Base-by-base conservation (phyloP, 2,797 vertebrate genomes). In the Oreochromis mossambicus region DNA sequence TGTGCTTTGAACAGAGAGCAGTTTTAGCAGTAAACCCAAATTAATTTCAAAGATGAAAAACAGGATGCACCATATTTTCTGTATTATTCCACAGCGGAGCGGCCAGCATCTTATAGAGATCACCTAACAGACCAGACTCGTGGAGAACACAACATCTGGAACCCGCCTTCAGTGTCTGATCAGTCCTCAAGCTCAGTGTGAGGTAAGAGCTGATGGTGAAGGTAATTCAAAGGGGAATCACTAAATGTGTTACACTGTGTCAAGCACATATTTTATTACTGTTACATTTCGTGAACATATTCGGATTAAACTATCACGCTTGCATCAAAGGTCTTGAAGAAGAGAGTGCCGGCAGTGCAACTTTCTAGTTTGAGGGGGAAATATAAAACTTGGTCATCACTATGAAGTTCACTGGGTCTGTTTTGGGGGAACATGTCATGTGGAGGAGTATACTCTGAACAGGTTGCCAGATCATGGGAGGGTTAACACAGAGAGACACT, bases 131-230 rank as follows among this genome's bases (percentile, higher is more conserved):
- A 83, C 15, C 90, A 82, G 73, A 83, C 34, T 81, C 9, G 26
- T 1, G 51, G 50, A 21, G 13, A 41, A 66, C 50, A 41, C 24
- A 38, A 11, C 55, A 9, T 82, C 54, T 81, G 88, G 91, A 93
- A 41, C 78, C 83, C 75, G 2, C 32, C 81, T 5, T 66, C 86
- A 2, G 26, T 12, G 7, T 78, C 92, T 19, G 91, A 95, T 36
- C 93, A 93, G 83, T 90, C 91, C 36, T 93, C 87, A 81, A 94
- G 88, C 63, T 91, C 87, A 0, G 88, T 96, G 87, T 95, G 86
- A 92, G 92, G 94, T 88, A 56, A 87, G 81, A 29, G 24, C 78
- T 63, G 2, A 43, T 2, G 12, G 61, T 19, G 8, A 38, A 7
- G 26, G 12, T 11, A 5, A 3, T 7, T 73, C 34, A 41, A 58